phyloP scores from a whole-genome alignment of 2,797 vertebrate genomes.

The Philypnodon macrostomus region DNA sequence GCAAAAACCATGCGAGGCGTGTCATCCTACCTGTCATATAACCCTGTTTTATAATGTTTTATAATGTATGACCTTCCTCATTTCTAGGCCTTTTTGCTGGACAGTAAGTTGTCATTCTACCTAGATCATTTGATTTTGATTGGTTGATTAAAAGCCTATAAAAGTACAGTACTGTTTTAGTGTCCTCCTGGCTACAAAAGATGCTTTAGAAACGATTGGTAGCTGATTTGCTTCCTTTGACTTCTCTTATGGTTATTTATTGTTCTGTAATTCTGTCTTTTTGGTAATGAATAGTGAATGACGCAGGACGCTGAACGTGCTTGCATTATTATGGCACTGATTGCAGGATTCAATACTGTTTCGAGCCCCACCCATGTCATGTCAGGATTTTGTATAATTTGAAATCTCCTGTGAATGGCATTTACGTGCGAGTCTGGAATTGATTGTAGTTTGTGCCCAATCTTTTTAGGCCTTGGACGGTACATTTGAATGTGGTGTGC shows the following conservation, averaged over 20 bases:
- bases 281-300: conserved; percentile 41
- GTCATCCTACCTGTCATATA: conserved; percentile 23
- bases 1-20: conserved; percentile 16
- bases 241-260: conserved; percentile 6
- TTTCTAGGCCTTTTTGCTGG: conserved; percentile 18
- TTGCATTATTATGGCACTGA: conserved; percentile 42
- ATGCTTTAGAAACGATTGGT: no score
- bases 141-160: no score
- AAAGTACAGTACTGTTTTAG: no score
- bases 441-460: no score
- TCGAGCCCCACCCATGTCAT: conserved; percentile 21
- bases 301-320: conserved; percentile 36
- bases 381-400: not conserved
- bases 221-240: conserved; percentile 4
- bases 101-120: not conserved
- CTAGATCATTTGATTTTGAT: not conserved
- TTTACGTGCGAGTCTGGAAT: not conserved
- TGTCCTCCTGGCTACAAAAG: no score
- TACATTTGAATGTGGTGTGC: no score
- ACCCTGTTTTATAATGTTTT: conserved; percentile 34
- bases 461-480: no score
- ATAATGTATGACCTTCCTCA: conserved; percentile 35
- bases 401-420: not conserved
- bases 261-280: conserved; percentile 34
- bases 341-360: conserved; percentile 13